Percentiles rank a stretch among this genome's conserved stretches.
Conservation (phyloP, 2,797 vertebrate species). For the Emydoidea blandingii region DNA sequence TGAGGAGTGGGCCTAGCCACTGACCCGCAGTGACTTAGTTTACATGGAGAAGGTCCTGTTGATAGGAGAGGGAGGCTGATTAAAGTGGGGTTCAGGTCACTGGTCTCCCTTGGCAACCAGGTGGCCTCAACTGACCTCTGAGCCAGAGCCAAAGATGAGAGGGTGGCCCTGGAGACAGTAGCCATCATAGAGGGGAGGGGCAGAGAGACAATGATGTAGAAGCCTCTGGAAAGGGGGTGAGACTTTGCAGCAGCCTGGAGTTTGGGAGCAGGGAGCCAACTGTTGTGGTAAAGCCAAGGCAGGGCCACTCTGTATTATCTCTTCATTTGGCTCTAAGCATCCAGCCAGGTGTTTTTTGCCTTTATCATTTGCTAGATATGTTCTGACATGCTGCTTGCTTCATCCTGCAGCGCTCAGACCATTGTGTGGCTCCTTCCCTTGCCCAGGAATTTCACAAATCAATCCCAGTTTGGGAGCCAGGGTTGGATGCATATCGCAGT, state of each 20-base stretch:
- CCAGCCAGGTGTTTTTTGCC: not conserved
- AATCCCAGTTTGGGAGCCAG: not conserved
- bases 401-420: accelerated
- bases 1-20: not conserved
- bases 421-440: not conserved
- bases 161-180: not conserved
- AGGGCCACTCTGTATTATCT: accelerated
- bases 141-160: conserved; percentile 36
- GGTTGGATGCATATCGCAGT: not conserved
- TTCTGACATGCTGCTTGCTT: not conserved
- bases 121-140: conserved; percentile 4
- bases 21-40: conserved; percentile 48
- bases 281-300: not conserved
- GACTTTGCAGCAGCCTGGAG: not conserved
- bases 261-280: not conserved
- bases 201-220: not conserved
- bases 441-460: not conserved
- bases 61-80: conserved; percentile 5
- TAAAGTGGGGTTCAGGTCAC: conserved; percentile 46
- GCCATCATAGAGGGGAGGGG: conserved; percentile 20
- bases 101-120: conserved; percentile 60
- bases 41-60: not conserved
- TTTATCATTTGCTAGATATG: not conserved
- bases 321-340: not conserved
- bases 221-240: not conserved